Percentiles rank a stretch among this genome's conserved stretches.
Evolutionary conservation across 2,888 invertebrate species (phyloP).

Genomic region (Latheticus oryzae): DNA sequence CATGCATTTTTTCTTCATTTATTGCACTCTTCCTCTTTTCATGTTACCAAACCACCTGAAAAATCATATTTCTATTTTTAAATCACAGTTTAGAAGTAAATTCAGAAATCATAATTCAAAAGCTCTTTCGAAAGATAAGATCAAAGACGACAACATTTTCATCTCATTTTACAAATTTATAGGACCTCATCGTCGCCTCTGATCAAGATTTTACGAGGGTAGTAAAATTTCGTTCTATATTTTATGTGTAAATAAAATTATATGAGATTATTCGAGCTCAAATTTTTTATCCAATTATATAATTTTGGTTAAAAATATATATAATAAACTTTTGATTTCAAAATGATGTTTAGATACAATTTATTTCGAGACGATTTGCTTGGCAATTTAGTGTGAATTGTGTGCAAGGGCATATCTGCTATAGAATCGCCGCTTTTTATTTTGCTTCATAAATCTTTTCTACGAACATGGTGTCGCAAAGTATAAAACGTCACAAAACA

Average conservation of each 20-base stretch:
- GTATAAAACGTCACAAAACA: slow-evolving; percentile 9
- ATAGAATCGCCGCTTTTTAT: slow-evolving; percentile 20
- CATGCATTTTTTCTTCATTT: slow-evolving; percentile 39
- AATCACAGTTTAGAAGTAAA: too few species aligned
- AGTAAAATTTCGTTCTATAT: slow-evolving; percentile 40
- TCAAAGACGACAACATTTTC: slow-evolving; percentile 36
- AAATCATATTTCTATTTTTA: too few species aligned
- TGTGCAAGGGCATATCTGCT: slow-evolving; percentile 9
- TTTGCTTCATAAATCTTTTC: slow-evolving; percentile 9
- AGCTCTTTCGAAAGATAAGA: slow-evolving; percentile 27
- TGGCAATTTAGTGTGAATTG: slow-evolving; percentile 18
- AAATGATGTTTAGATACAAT: slow-evolving; percentile 26
- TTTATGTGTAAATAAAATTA: slow-evolving; percentile 45
- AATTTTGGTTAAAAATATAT: slow-evolving; percentile 10
- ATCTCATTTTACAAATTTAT: slow-evolving; percentile 41
- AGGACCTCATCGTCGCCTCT: slow-evolving; percentile 42
- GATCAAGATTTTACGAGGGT: slow-evolving; percentile 43
- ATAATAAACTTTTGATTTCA: slow-evolving; percentile 13
- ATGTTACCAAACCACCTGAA: slow-evolving; percentile 36
- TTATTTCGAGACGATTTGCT: slow-evolving; percentile 15
- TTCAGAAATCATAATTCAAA: slow-evolving; percentile 8
- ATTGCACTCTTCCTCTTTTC: slow-evolving; percentile 20
- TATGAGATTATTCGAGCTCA: slow-evolving; percentile 37
- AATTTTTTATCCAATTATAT: slow-evolving; percentile 67
- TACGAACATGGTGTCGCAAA: slow-evolving; percentile 11